phyloP scores from a whole-genome alignment of 2,113 vertebrate genomes.

The Propithecus coquereli region DNA sequence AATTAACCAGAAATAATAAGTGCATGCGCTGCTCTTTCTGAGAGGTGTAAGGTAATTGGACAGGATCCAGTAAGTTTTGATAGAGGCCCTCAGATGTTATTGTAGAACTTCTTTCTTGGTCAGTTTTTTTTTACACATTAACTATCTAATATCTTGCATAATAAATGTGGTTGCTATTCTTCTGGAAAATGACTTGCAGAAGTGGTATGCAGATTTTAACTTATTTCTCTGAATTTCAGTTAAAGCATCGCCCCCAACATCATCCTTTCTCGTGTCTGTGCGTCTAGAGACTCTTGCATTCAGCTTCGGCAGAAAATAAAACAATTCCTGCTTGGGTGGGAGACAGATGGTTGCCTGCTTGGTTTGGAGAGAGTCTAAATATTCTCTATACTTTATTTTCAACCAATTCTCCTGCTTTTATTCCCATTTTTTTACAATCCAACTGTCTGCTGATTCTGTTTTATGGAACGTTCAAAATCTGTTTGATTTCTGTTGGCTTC shows the following conservation, averaged over 20 bases:
- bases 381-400: neutral
- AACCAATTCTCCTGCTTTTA: neutral
- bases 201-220: neutral
- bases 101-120: neutral
- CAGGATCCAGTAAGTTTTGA: neutral
- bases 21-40: neutral
- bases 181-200: neutral
- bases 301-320: neutral
- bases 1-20: neutral
- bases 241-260: neutral
- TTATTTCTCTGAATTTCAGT: neutral
- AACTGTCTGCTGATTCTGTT: neutral
- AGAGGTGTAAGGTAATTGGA: neutral
- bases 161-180: neutral
- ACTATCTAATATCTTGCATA: neutral
- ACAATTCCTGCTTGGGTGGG: neutral
- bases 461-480: neutral
- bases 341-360: neutral
- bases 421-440: neutral
- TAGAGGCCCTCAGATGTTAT: neutral
- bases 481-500: neutral
- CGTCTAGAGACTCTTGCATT: neutral
- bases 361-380: neutral
- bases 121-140: neutral
- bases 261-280: neutral